A percentile compares a stretch with the other conserved stretches of the same genome.
Conservation (phyloP, 2,888 invertebrate species). For the Agrenia bidenticulata region DNA sequence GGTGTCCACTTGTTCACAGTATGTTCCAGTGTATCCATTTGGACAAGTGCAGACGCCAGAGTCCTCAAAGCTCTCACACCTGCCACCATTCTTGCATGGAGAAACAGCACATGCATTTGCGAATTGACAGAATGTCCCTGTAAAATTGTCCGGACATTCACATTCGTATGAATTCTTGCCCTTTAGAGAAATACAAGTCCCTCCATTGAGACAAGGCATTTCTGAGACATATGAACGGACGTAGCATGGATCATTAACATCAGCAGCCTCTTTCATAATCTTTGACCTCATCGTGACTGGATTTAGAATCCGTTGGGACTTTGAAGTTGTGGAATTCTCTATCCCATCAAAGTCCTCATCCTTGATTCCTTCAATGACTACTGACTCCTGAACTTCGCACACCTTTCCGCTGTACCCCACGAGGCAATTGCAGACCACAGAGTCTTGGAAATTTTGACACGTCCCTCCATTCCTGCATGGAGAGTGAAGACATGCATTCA, state of each 20-base stretch:
- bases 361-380: too few relatives aligned
- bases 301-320: too few relatives aligned
- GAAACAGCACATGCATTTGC: conserved; percentile 11
- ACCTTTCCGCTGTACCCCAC: not conserved
- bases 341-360: too few relatives aligned
- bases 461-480: conserved; percentile 17
- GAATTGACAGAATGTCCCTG: conserved; percentile 15
- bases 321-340: not conserved
- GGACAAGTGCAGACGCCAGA: conserved; percentile 12
- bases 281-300: too few relatives aligned
- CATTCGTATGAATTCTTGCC: conserved; percentile 11
- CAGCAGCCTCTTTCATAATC: not conserved
- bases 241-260: not conserved
- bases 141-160: conserved; percentile 13
- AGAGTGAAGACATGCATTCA: conserved; percentile 4
- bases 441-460: conserved; percentile 8
- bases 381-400: not conserved
- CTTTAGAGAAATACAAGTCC: not conserved
- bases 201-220: conserved; percentile 4
- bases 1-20: conserved; percentile 2
- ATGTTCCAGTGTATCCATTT: not conserved
- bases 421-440: conserved; percentile 6
- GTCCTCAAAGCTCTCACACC: conserved; percentile 9
- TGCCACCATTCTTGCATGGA: conserved; percentile 20
- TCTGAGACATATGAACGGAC: not conserved